Conservation (phyloP, 2,888 invertebrate genomes). For the Amiota minor region DNA sequence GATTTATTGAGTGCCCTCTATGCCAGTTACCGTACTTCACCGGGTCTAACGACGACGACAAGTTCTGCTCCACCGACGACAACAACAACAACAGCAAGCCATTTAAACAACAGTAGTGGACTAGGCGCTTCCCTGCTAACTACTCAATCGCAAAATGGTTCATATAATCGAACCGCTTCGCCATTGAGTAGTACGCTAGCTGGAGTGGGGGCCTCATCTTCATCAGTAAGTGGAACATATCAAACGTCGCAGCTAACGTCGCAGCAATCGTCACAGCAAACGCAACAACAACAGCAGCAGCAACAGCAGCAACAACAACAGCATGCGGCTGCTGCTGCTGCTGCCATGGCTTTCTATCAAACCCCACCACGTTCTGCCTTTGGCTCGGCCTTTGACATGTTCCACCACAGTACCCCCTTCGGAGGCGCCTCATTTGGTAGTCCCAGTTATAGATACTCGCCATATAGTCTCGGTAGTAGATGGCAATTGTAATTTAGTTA, state of each 20-base stretch:
- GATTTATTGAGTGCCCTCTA: conserved; percentile 65
- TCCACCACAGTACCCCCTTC: conserved; percentile 73
- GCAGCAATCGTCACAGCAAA: conserved; percentile 44
- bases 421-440: conserved; percentile 71
- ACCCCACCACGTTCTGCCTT: conserved; percentile 71
- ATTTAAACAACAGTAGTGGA: conserved; percentile 60
- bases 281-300: conserved; percentile 47
- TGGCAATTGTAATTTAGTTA: conserved; percentile 68
- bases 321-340: conserved; percentile 69
- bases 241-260: conserved; percentile 50
- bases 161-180: conserved; percentile 66
- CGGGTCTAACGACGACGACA: conserved; percentile 25
- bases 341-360: conserved; percentile 71
- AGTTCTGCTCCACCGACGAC: conserved; percentile 36
- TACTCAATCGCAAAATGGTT: conserved; percentile 65
- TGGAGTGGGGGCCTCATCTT: conserved; percentile 36
- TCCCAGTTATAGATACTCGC: conserved; percentile 73
- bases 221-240: conserved; percentile 55
- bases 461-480: conserved; percentile 72
- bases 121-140: conserved; percentile 65
- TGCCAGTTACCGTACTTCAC: conserved; percentile 48
- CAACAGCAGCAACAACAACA: conserved; percentile 57
- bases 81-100: conserved; percentile 36
- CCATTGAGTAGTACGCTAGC: conserved; percentile 63
- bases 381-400: conserved; percentile 73